phyloP scores from a whole-genome alignment of 2,888 invertebrate genomes.

The Tachina fera region DNA sequence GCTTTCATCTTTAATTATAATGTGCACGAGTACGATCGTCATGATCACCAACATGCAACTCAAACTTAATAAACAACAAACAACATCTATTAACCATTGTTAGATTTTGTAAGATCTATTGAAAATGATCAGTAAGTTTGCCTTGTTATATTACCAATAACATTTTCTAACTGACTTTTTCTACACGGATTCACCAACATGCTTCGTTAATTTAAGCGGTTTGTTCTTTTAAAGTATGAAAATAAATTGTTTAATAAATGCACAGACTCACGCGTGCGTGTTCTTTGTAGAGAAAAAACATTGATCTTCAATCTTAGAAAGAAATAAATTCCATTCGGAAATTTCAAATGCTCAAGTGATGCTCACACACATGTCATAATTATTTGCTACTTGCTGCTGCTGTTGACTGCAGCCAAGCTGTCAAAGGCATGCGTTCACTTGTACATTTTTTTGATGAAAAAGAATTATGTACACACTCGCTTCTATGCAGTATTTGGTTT shows the following conservation, averaged over 20 bases:
- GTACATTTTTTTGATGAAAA: slow-evolving; percentile 5
- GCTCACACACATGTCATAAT: slow-evolving; percentile 67
- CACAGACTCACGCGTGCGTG: slow-evolving; percentile 29
- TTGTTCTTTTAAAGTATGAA: slow-evolving; percentile 52
- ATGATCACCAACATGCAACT: slow-evolving; percentile 26
- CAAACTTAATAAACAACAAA: slow-evolving; percentile 25
- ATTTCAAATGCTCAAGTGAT: slow-evolving; percentile 48
- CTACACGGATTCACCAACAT: slow-evolving; percentile 28
- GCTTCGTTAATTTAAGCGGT: slow-evolving; percentile 60
- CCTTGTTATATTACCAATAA: slow-evolving; percentile 38
- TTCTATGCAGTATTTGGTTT: not conserved
- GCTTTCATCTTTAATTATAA: slow-evolving; percentile 54
- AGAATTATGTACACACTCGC: not conserved
- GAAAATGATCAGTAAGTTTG: slow-evolving; percentile 40
- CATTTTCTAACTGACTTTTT: slow-evolving; percentile 29
- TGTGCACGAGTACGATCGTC: not conserved
- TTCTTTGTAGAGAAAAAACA: slow-evolving; percentile 26
- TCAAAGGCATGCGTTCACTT: slow-evolving; percentile 50
- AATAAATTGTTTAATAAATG: slow-evolving; percentile 54
- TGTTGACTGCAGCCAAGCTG: slow-evolving; percentile 50
- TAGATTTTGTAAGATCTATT: slow-evolving; percentile 24
- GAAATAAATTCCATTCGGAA: slow-evolving; percentile 32
- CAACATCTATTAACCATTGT: slow-evolving; percentile 46
- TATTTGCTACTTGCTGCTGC: slow-evolving; percentile 56
- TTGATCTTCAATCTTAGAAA: slow-evolving; percentile 56